Base-by-base conservation (phyloP, 2,797 vertebrate genomes). In the Orientallactaga sibirica region DNA sequence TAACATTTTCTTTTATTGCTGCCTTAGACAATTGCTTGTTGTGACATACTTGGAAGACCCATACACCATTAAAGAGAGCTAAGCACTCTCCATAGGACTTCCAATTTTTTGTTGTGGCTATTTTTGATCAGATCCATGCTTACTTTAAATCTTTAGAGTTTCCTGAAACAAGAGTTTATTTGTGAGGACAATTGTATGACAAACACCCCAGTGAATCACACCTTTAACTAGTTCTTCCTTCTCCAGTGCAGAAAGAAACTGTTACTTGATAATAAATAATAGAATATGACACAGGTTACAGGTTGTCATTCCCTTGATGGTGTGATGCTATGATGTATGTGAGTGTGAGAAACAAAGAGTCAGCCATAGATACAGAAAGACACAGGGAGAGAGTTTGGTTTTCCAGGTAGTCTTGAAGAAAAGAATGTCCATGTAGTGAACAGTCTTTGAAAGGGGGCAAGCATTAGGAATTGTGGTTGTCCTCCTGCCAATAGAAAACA, bases 211-310 rank as follows among this genome's bases (percentile, higher is more conserved):
- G 2, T 86, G 41, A 55, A 27, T 86, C 37, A 88, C 2, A 81
- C 9, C 0, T 24, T 77, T 87, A 66, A 6, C 75, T 77, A 83
- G 88, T 68, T 79, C 3, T 86, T 2, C 88, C 19, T 29, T 68
- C 7, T 68, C 12, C 5, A 43, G 4, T 84, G 11, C 3, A 89
- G 4, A 24, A 33, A 93, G 74, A 83, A 68, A 12, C 62, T 91
- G 5, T 55, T 52, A 86, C n/a, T 87, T 88, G 24, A 80, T 89
- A 93, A 48, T 89, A 73, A 89, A 58, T 29, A 64, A 43, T 10
- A 88, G 37, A 94, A 78, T 82, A 66, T 90, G 71, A 33, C 10
- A 90, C n/a, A 81, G 48, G 20, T 93, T 19, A 85, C 48, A 94
- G 7, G 24, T 64, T 75, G 27, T 41, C 27, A 88, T 5, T 93